These are phyloP conservation scores for Philypnodon macrostomus DNA, from an alignment of 2,797 vertebrate genomes.

Conservation along the genomic window DNA sequence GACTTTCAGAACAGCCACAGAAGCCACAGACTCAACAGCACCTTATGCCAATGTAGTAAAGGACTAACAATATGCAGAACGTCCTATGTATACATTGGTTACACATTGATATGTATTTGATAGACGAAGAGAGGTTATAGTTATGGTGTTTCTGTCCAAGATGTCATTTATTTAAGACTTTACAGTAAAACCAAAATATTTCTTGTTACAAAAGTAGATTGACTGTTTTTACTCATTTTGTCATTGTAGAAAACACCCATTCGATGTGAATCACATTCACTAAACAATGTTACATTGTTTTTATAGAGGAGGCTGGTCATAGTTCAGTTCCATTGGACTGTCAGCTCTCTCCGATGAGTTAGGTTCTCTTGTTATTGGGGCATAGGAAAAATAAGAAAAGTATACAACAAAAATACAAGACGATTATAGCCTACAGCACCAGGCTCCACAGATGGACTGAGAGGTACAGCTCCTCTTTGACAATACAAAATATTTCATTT, in stretches of 20 bases:
- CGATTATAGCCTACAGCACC: slow-evolving; percentile 59
- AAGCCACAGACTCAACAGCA: no score
- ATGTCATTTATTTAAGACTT: slow-evolving; percentile 81
- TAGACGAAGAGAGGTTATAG: slow-evolving; percentile 40
- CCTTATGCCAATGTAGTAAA: neutral
- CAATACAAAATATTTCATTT: slow-evolving; percentile 1
- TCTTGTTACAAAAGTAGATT: slow-evolving; percentile 78
- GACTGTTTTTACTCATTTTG: slow-evolving; percentile 68
- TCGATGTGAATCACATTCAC: slow-evolving; percentile 74
- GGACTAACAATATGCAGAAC: neutral
- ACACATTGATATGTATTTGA: slow-evolving; percentile 22
- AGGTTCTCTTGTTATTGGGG: slow-evolving; percentile 41
- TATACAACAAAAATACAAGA: slow-evolving; percentile 59
- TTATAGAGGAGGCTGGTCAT: slow-evolving; percentile 58
- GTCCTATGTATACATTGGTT: neutral
- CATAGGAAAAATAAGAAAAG: slow-evolving; percentile 46
- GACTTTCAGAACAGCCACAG: no score
- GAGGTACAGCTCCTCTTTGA: slow-evolving; percentile 43
- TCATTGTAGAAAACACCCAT: slow-evolving; percentile 77
- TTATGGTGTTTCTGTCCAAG: slow-evolving; percentile 68
- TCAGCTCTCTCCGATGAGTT: slow-evolving; percentile 63
- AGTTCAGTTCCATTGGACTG: slow-evolving; percentile 59
- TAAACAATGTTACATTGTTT: slow-evolving; percentile 69
- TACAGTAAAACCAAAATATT: slow-evolving; percentile 71
- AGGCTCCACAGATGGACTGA: slow-evolving; percentile 65